Evolutionary conservation across 2,888 invertebrate genomes (phyloP), one percentile per base, ranked within the genome.

Genomic region (Malthinus flaveolus): DNA sequence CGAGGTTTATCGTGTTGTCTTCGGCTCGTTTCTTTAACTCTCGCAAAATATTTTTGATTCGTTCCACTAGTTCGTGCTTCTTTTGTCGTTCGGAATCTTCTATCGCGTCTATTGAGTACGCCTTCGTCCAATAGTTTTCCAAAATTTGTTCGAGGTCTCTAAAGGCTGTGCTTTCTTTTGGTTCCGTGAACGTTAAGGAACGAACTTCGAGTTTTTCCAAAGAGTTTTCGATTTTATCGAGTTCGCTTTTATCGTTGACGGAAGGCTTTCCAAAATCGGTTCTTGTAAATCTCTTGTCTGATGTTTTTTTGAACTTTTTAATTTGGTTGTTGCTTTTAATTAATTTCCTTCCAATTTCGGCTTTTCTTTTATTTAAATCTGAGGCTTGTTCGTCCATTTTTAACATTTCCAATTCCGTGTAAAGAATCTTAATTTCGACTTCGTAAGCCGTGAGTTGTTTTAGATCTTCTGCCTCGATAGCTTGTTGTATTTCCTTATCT

Each of bases 371-470:
- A 8, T 49, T 45, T 10, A 63, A 13, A 1, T 57, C 61, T 9
- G 61, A 59, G 23, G 3, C 23, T n/a, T 59, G 12, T 42, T 56
- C 49, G 5, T 66, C 66, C 1, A 56, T 34, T 9, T 42, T 45
- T n/a, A 67, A 58, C 49, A 61, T 51, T 12, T 66, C 64, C 11
- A 69, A 45, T 51, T 69, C 69, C 1, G 63, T 59, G 39, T 67
- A 68, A 15, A 69, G 56, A 8, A 69, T 53, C 44, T 64, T 54
- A 32, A 68, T 62, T 46, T 68, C 67, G 32, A 65, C 62, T 47
- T 68, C 67, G 4, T 65, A 53, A 11, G 66, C 44, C 12, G 50
- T 57, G 34, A 66, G 64, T 46, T 63, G 61, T 4, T 56, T 61
- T 3, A 50, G 31, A 42, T 68, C 66, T 44, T 67, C 63, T 15